Percentiles rank a stretch among this genome's conserved stretches.
These are phyloP conservation scores for Saguinus imperator DNA, from an alignment of 2,113 vertebrate species.

Conservation along the genomic window DNA sequence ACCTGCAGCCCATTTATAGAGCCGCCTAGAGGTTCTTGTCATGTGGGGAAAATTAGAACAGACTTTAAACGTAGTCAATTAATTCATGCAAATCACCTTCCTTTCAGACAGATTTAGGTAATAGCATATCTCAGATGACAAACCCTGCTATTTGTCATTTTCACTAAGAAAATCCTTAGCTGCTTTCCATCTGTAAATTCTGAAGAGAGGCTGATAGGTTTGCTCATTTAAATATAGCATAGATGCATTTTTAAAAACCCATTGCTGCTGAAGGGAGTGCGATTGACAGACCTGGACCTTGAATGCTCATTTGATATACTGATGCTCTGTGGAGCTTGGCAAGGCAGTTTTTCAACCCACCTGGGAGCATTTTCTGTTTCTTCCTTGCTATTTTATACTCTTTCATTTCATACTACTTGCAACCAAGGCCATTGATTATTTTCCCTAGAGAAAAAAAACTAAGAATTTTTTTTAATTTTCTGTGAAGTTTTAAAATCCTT, in stretches of 20 bases:
- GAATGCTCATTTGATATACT: conserved; percentile 51
- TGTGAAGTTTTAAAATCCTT: neutral
- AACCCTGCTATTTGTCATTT: conserved; percentile 47
- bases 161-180: conserved; percentile 9
- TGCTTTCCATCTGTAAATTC: conserved; percentile 60
- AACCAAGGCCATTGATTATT: neutral
- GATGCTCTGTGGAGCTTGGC: conserved; percentile 33
- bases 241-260: conserved; percentile 56
- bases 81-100: conserved; percentile 50
- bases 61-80: neutral
- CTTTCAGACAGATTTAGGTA: conserved; percentile 30
- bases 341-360: conserved; percentile 37
- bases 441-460: conserved; percentile 26
- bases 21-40: neutral
- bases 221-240: conserved; percentile 61
- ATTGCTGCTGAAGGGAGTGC: conserved; percentile 40
- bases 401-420: conserved; percentile 37
- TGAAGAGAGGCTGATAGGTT: conserved; percentile 55
- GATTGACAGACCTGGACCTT: conserved; percentile 38
- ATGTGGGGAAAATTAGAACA: conserved; percentile 26
- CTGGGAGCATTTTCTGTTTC: conserved; percentile 33
- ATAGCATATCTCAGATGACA: conserved; percentile 28
- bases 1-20: neutral
- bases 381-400: conserved; percentile 43
- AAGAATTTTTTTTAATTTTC: neutral